These are phyloP conservation scores for Danaus melanippus DNA, from an alignment of 1,140 invertebrate genomes.

Conservation along the genomic window DNA sequence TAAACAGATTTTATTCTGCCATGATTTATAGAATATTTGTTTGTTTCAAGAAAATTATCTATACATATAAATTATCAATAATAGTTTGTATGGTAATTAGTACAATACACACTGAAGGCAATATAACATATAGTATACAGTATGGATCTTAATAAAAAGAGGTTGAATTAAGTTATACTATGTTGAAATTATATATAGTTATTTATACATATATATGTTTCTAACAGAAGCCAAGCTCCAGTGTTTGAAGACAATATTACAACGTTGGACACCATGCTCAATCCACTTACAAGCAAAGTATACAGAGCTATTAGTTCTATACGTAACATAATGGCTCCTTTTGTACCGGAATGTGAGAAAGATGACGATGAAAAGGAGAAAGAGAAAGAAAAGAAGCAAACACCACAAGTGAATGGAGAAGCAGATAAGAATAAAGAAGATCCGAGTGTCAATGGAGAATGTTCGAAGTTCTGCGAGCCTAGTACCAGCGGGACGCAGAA, in stretches of 20 bases:
- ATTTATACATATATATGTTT: neutral
- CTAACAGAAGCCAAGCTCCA: constrained; percentile 13
- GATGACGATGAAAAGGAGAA: constrained; percentile 19
- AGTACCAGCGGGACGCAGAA: constrained; percentile 2
- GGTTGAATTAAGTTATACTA: no score
- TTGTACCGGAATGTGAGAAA: constrained; percentile 21
- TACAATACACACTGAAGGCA: no score
- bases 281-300: constrained; percentile 32
- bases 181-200: no score
- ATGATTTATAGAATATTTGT: no score
- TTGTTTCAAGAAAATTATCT: no score
- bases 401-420: constrained; percentile 20
- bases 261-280: constrained; percentile 21
- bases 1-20: no score
- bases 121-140: no score
- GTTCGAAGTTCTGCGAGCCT: neutral
- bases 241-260: constrained; percentile 26
- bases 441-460: neutral
- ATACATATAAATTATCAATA: no score
- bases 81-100: no score
- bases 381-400: constrained; percentile 26
- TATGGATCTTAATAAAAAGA: no score
- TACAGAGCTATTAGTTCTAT: constrained; percentile 42
- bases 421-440: constrained; percentile 18
- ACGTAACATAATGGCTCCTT: constrained; percentile 31